These are phyloP conservation scores for Autographa pulchrina DNA, from an alignment of 2,888 invertebrate species.

Conservation along the genomic window DNA sequence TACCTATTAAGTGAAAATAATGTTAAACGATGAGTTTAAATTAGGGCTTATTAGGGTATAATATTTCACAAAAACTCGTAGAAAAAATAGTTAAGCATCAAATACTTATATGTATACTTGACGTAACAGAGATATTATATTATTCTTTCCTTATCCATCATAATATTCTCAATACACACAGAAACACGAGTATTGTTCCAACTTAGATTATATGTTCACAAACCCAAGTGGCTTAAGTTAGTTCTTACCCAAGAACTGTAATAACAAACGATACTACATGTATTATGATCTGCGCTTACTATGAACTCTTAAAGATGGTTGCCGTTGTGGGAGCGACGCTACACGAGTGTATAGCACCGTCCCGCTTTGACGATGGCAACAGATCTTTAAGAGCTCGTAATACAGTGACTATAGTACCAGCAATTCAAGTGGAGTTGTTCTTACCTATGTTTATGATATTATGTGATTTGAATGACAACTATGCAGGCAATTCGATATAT, in stretches of 20 bases:
- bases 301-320: neutral
- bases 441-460: neutral
- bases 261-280: constrained; percentile 22
- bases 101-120: neutral
- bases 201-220: neutral
- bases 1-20: neutral
- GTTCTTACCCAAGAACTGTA: neutral
- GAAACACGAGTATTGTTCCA: constrained; percentile 22
- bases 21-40: no score
- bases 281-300: constrained; percentile 8
- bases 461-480: neutral
- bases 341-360: no score
- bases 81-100: no score
- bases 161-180: neutral
- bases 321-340: constrained; percentile 12
- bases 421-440: neutral
- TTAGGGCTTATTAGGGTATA: no score
- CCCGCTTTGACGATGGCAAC: no score
- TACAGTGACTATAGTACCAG: neutral
- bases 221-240: neutral
- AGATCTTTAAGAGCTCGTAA: no score
- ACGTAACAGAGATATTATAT: constrained; percentile 1
- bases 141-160: constrained; percentile 7
- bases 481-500: neutral
- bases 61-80: no score